Evolutionary conservation across 2,888 invertebrate species (phyloP).

Genomic region (Pseudanteris insignis): DNA sequence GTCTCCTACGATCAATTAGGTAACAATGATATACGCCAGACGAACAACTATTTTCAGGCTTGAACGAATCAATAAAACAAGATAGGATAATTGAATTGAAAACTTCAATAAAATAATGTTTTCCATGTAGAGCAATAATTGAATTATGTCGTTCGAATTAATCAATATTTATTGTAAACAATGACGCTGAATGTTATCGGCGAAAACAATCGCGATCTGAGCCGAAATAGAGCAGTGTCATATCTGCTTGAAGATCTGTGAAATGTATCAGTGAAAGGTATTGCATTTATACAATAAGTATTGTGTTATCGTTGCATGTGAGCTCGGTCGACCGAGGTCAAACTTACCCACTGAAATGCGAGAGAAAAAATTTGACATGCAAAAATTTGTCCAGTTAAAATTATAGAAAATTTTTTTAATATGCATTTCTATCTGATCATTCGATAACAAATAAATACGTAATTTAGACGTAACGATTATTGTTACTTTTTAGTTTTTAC

Average conservation of each 20-base stretch:
- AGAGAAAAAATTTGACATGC: no score
- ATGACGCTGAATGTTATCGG: slow-evolving; percentile 40
- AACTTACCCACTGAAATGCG: slow-evolving; percentile 46
- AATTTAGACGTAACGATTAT: no score
- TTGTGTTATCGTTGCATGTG: slow-evolving; percentile 45
- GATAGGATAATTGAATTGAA: slow-evolving; percentile 31
- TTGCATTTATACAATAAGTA: slow-evolving; percentile 41
- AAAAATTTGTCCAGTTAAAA: no score
- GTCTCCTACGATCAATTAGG: no score
- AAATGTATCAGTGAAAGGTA: slow-evolving; percentile 43
- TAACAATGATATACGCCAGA: no score
- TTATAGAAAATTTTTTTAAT: no score
- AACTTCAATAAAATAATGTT: slow-evolving; percentile 41
- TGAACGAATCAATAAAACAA: slow-evolving; percentile 32
- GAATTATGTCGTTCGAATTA: slow-evolving; percentile 39
- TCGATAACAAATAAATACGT: no score
- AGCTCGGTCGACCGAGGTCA: slow-evolving; percentile 50
- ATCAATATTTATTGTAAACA: slow-evolving; percentile 47
- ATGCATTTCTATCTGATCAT: no score
- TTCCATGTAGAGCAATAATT: slow-evolving; percentile 40
- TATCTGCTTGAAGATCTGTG: slow-evolving; percentile 41
- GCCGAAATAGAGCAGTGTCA: slow-evolving; percentile 36
- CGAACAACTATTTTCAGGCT: neutral
- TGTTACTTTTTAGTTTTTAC: no score
- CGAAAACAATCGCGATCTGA: slow-evolving; percentile 41